Evolutionary conservation across 2,888 invertebrate species (phyloP), one percentile per base, ranked within the genome.

Genomic region (Cryptophagus acutangulus): DNA sequence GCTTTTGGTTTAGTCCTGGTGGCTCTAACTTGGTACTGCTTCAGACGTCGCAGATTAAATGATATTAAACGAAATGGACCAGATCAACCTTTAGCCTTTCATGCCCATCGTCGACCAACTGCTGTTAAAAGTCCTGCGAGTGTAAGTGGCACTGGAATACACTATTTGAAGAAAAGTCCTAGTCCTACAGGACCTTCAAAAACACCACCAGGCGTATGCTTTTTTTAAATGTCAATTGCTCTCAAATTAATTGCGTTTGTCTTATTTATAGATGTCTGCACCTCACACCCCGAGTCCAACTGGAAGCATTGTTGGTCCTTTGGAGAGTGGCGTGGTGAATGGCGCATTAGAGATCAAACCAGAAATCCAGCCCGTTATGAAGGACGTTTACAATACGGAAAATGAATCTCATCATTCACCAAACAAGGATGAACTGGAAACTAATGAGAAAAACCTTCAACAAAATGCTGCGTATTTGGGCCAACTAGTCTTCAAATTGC

Each of bases 101-200:
- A 83, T 49, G 78, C 82, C 0, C 82, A 84, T 1, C 76, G 84
- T 1, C 78, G 84, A 50, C 84, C 87, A 3, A 84, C 84, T 1
- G 87, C 87, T 0, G 90, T 92, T 38, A 85, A 88, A 52, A 90
- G 88, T 45, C 91, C 91, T 1, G 87, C 85, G 37, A 86, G 85
- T 9, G 81, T 82, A 17, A 41, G 50, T 12, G 63, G 64, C 8
- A 73, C 48, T 4, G 65, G 66, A 3, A 74, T 77, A 16, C 89
- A 90, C 66, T 91, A 90, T 70, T 71, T 92, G 65, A 90, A 91
- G 74, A 94, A 93, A 71, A 89, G 87, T n/a, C 91, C 92, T 0
- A 89, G 90, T 45, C 91, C 92, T 0, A 89, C 90, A 3, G 74
- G 77, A 64, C 63, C 79, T 51, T 72, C 71, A 18, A 75, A 77